Base-by-base conservation (phyloP, 37 sponge, comb jelly and placozoan genomes). In the Halisarca cf. caerulea region DNA sequence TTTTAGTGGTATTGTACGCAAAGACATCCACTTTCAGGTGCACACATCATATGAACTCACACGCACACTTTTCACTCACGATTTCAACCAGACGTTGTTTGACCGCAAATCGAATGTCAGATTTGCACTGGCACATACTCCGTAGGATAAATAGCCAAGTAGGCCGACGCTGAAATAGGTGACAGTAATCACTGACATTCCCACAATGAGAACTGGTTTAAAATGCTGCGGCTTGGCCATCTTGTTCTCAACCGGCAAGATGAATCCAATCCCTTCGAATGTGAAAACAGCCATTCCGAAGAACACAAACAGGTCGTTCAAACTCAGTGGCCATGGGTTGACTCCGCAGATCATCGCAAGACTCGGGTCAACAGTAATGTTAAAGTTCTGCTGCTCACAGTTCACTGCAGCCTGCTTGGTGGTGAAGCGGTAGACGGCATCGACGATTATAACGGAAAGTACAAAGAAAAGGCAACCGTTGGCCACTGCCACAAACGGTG, bases 161-260 rank as follows among this genome's bases (percentile, higher is more conserved):
- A 86, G 15, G 17, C 95, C 91, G 60, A 92, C 70, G 1, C 72
- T 14, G 0, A 81, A 17, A 72, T 84, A 89, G 30, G 83, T 11
- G 25, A 35, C 0, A 2, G 86, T 62, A 20, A 94, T 71, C 2
- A 85, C 18, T 20, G 70, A 18, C 93, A 95, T 94, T 21, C 78
- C 86, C 20, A 34, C 4, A 24, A 28, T 58, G 60, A 95, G 74
- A 0, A 95, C 59, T 2, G 54, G 41, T 34, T 40, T 47, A 54
- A 89, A 88, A 61, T 90, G 82, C 35, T 71, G 32, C 24, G 93
- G 97, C 2, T 88, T 82, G 41, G 85, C 85, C 95, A 94, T 94
- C 78, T 90, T 90, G 66, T 97, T 97, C 84, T 94, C 95, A 39
- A 95, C 86, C 32, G 97, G 97, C 36, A 97, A 66, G 55, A 95